Percentiles rank a stretch among this genome's conserved stretches.
These are phyloP conservation scores for Formica aserva DNA, from an alignment of 2,888 invertebrate genomes.

Conservation along the genomic window DNA sequence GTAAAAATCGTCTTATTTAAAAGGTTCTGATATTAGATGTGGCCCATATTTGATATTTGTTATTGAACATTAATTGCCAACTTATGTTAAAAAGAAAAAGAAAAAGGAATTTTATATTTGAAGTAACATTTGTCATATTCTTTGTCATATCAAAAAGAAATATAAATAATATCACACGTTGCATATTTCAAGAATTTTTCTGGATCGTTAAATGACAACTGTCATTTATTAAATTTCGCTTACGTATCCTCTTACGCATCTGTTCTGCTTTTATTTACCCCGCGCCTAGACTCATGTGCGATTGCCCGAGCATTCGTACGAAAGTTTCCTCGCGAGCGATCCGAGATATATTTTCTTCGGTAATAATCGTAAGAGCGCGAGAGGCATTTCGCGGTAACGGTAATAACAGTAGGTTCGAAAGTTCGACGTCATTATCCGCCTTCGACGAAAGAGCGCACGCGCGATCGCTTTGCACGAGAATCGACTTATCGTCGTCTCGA, in stretches of 20 bases:
- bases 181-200: background rate
- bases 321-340: constrained; percentile 45
- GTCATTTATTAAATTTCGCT: background rate
- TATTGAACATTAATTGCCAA: background rate
- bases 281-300: background rate
- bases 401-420: constrained; percentile 67
- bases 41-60: background rate
- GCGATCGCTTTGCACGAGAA: constrained; percentile 61
- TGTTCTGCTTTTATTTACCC: background rate
- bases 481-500: constrained; percentile 59
- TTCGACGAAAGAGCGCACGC: constrained; percentile 60
- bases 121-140: background rate
- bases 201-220: background rate
- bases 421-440: constrained; percentile 66
- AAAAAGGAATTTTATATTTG: background rate
- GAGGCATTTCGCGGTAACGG: constrained; percentile 63
- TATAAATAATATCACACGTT: background rate
- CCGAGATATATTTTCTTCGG: constrained; percentile 62
- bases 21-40: background rate
- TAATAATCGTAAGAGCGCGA: constrained; percentile 61
- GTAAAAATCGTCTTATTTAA: background rate
- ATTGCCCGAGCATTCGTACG: constrained; percentile 20
- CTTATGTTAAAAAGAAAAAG: background rate
- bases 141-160: background rate
- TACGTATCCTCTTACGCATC: background rate